phyloP scores from a whole-genome alignment of 2,113 vertebrate species.

The Hoplias malabaricus region DNA sequence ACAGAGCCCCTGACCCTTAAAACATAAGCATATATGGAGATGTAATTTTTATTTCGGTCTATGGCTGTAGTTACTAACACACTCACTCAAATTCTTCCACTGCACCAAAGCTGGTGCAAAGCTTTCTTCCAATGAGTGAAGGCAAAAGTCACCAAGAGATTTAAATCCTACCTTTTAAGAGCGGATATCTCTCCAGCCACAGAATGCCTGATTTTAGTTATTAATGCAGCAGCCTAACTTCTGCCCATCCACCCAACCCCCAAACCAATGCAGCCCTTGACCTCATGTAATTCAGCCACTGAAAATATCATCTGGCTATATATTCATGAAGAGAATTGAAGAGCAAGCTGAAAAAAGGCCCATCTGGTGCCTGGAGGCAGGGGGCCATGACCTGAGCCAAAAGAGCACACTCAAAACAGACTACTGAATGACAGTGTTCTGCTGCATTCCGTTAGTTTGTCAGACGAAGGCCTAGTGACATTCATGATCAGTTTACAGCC shows the following conservation, averaged over 20 bases:
- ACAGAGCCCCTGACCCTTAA: no score
- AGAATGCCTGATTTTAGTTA: conserved; percentile 63
- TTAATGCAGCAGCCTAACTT: conserved; percentile 60
- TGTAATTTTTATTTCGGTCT: no score
- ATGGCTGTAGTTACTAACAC: no score
- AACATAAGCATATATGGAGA: no score
- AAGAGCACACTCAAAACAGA: not conserved
- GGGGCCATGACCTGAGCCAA: conserved; percentile 31
- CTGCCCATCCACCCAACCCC: not conserved
- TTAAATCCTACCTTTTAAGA: conserved; percentile 67
- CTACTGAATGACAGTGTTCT: conserved; percentile 25
- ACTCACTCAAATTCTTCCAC: no score
- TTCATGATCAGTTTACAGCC: conserved; percentile 24
- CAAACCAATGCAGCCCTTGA: conserved; percentile 49
- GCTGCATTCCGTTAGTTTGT: not conserved
- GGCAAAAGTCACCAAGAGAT: conserved; percentile 58
- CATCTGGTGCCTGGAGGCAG: conserved; percentile 42
- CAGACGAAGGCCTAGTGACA: conserved; percentile 1
- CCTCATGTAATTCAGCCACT: conserved; percentile 62
- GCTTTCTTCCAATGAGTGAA: conserved; percentile 59
- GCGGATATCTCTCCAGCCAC: conserved; percentile 62
- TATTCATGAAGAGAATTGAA: conserved; percentile 49
- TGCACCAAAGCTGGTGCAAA: conserved; percentile 38
- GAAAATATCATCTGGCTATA: conserved; percentile 50
- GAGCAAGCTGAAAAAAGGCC: conserved; percentile 43